Evolutionary conservation across 2,113 vertebrate genomes (phyloP), one percentile per base, ranked within the genome.

Genomic region (Vulpes lagopus): DNA sequence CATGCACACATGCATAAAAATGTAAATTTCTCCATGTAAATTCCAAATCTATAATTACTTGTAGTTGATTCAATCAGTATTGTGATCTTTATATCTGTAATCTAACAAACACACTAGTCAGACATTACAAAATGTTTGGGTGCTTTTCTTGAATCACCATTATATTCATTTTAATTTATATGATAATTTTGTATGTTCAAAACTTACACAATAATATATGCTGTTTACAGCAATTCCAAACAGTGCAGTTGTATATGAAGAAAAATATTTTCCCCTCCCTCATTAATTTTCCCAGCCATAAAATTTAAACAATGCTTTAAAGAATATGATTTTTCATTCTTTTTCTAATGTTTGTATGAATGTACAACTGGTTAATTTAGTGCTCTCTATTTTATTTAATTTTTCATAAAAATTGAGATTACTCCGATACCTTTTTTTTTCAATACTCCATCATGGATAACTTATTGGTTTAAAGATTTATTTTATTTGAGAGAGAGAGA

Each of bases 141-240:
- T 69, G 22, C 2, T 69, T 92, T 96, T 71, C 17, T 55, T n/a
- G 4, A 96, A 89, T 35, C 83, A 49, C 0, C 0, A 71, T 80
- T 89, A 64, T 55, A 22, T 76, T 80, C 53, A 12, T 80, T 92
- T 59, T 87, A 94, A 96, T 93, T 79, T 83, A 22, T 65, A 91
- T 89, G 27, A 59, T 57, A 73, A 60, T 92, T 53, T 82, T 86
- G 3, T 32, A 17, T 62, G 22, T 80, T 86, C 35, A 90, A 81
- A 92, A 90, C 25, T 67, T 78, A 59, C n/a, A 20, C 12, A 88
- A 69, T 30, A 83, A 80, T 62, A 74, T 84, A 55, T 81, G 15
- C 15, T 73, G 17, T 86, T 90, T 81, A 3, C 9, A 81, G 51
- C 8, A 92, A 57, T 81, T 95, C 22, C 12, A 96, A 80, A 89